Evolutionary conservation across 2,888 invertebrate species (phyloP).

Genomic region (Sclerodermus sp.): DNA sequence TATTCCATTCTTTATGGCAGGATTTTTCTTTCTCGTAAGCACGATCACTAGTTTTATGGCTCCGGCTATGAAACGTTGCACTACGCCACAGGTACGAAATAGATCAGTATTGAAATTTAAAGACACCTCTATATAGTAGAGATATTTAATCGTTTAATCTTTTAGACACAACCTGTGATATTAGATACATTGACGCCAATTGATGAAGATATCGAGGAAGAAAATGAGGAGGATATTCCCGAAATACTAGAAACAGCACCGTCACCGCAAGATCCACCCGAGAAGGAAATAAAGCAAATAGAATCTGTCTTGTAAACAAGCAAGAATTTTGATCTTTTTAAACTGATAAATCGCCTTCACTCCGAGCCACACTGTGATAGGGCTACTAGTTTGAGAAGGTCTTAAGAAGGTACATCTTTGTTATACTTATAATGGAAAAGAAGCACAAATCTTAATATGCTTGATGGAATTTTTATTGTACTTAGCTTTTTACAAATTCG

Average conservation of each 20-base stretch:
- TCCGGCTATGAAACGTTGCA: slow-evolving; percentile 68
- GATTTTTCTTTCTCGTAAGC: slow-evolving; percentile 81
- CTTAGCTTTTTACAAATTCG: slow-evolving; percentile 24
- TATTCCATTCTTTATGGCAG: slow-evolving; percentile 91
- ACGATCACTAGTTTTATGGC: slow-evolving; percentile 83
- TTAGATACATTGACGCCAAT: slow-evolving; percentile 78
- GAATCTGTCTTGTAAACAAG: slow-evolving; percentile 70
- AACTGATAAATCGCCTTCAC: slow-evolving; percentile 35
- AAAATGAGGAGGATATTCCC: slow-evolving; percentile 73
- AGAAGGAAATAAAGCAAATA: slow-evolving; percentile 68
- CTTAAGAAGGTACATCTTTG: slow-evolving; percentile 28
- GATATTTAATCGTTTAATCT: too few species aligned
- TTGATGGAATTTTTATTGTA: slow-evolving; percentile 38
- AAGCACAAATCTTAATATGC: slow-evolving; percentile 40
- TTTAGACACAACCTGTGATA: slow-evolving; percentile 66
- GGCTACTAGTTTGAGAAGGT: slow-evolving; percentile 39
- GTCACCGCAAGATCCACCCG: slow-evolving; percentile 51
- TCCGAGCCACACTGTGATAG: slow-evolving; percentile 54
- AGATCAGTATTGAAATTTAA: not conserved
- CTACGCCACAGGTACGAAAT: slow-evolving; percentile 47
- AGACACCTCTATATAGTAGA: not conserved
- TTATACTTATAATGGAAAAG: slow-evolving; percentile 32
- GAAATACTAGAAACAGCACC: slow-evolving; percentile 79
- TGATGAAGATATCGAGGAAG: slow-evolving; percentile 73
- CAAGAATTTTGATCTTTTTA: slow-evolving; percentile 20